Base-by-base conservation (phyloP, 2,113 vertebrate species). In the Tenrec ecaudatus region DNA sequence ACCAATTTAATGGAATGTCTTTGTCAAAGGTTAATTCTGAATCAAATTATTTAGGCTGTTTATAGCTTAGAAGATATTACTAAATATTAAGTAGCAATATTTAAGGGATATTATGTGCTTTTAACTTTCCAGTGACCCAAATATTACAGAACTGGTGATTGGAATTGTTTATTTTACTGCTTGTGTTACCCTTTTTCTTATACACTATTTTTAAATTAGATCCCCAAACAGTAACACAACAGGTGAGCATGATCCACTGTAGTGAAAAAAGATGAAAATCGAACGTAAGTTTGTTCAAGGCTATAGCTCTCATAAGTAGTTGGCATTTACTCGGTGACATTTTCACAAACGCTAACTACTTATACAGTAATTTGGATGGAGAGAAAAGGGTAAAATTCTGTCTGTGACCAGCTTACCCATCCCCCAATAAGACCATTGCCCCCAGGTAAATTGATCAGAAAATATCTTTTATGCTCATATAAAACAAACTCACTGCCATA, bases 1-100 rank as follows among this genome's bases (percentile, higher is more conserved):
- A 81, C 60, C 38, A 93, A 2, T 40, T 89, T 88, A 76, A 88
- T 31, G 84, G 71, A 11, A 4, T 95, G 86, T 95, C 95, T 17
- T 96, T 4, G 4, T 47, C 15, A 64, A 86, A 62, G 76, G 20
- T 80, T 94, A 36, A 90, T 95, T 87, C 92, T 80, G 38, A 83
- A 17, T 87, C 68, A 3, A 47, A 14, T 60, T 78, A 75, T 62
- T 73, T 68, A 85, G 79, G 29, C 68, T 43, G 17, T 22, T n/a
- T 71, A 84, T 81, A 38, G 6, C 88, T 82, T 19, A 33, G 17
- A 22, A 62, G 5, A 16, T 62, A 62, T 25, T 62, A 25, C 20
- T 62, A 60, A 60, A 60, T 3, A 3, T 40, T 40, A 60, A 17
- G 58, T 15, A 60, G 58, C 20, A 60, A 60, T 60, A 17, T 60